Conservation (phyloP, 1,140 invertebrate species). For the Lepidurus couesii region DNA sequence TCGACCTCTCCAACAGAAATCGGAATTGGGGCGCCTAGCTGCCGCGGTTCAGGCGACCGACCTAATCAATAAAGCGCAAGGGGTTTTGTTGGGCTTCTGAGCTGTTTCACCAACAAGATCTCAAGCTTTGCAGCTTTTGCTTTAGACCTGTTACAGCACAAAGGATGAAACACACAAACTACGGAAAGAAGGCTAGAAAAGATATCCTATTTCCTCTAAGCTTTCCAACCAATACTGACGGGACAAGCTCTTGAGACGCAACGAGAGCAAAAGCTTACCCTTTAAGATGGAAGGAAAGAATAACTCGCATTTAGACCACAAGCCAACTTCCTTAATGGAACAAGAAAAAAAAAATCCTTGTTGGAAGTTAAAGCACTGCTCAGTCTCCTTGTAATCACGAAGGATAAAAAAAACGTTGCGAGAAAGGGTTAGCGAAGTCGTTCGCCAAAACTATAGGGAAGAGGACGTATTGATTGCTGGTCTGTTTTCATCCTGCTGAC, state of each 20-base stretch:
- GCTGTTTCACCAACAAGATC: conserved; percentile 1
- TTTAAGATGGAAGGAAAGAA: not conserved
- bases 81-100: not conserved
- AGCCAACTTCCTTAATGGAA: not conserved
- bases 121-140: conserved; percentile 9
- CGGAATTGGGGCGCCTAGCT: conserved; percentile 12
- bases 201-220: not conserved
- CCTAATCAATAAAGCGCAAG: conserved; percentile 17
- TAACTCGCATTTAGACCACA: not conserved
- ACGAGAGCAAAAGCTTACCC: not conserved
- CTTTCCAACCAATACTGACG: not conserved
- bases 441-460: not conserved
- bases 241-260: not conserved
- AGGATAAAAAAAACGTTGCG: too few species aligned
- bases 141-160: not conserved
- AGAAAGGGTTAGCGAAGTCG: not conserved
- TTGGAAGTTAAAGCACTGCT: too few species aligned
- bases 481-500: not conserved
- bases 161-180: not conserved
- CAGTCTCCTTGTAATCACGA: too few species aligned
- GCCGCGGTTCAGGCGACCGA: conserved; percentile 1
- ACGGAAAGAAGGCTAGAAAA: not conserved
- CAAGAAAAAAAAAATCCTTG: not conserved
- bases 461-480: not conserved
- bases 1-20: conserved; percentile 17